These are phyloP conservation scores for Craseonycteris thonglongyai DNA, from an alignment of 2,113 vertebrate genomes.

Conservation along the genomic window DNA sequence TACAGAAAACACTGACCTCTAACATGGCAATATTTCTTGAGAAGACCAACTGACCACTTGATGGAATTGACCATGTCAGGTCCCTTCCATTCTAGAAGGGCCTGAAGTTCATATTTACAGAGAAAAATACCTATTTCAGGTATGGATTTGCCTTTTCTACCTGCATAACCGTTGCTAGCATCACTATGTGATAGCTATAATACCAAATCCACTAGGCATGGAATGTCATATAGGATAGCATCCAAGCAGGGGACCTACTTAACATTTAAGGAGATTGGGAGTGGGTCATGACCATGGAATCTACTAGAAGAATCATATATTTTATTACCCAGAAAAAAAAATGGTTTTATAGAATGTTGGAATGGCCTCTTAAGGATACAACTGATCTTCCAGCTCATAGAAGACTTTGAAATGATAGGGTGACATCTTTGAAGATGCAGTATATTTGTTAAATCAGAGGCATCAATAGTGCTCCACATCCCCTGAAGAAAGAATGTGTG, in stretches of 20 bases:
- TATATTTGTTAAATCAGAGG: background rate
- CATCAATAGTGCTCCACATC: background rate
- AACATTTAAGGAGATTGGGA: background rate
- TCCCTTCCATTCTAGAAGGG: background rate
- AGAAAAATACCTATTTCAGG: background rate
- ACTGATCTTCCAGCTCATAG: background rate
- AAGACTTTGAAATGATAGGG: background rate
- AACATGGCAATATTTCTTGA: background rate
- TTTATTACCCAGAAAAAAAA: background rate
- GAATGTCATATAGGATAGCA: background rate
- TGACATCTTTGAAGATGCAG: background rate
- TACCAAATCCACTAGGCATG: background rate
- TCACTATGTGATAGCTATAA: background rate
- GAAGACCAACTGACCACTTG: background rate
- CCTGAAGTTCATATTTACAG: background rate
- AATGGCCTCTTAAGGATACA: background rate
- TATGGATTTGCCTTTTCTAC: background rate
- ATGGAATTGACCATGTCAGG: background rate
- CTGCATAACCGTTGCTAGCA: background rate
- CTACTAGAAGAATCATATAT: background rate
- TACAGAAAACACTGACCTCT: background rate
- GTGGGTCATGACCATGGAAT: background rate
- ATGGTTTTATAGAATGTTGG: background rate
- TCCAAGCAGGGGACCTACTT: background rate
- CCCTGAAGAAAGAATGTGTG: background rate